Evolutionary conservation across 2,113 vertebrate species (phyloP), one percentile per base, ranked within the genome.

Genomic region (Pelvicachromis taeniatus): DNA sequence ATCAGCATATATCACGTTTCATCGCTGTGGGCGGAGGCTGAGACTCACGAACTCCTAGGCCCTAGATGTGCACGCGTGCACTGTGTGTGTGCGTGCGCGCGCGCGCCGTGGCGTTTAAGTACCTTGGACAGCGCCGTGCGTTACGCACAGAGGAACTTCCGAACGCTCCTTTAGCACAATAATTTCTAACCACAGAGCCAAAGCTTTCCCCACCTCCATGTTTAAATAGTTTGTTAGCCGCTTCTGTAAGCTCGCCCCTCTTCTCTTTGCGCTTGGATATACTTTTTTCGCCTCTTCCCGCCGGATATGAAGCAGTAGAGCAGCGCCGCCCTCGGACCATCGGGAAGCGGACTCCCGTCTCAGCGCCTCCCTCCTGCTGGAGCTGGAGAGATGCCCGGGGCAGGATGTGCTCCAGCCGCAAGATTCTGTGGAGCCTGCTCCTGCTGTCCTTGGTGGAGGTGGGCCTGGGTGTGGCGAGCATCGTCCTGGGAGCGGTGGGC

Each of bases 381-480:
- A 97, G 97, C 95, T 87, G 92, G 93, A 92, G 94, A 88, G 97
- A 99, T 99, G 98, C 96, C 97, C 95, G 94, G 97, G 96, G 95
- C 94, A 97, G 96, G 95, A 99, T 99, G 98, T 99, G 98, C 95
- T 98, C 97, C 97, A 98, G 97, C 96, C 96, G 97, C 91, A 98
- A 99, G 96, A 99, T 99, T 95, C 97, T 99, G 93, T 98, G 97
- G 95, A 98, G 98, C 96, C 97, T 99, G 91, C 92, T 99, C 96
- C 95, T 99, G 96, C 97, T 99, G 89, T 99, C 98, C 75, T 96
- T 98, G 95, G 93, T 99, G 97, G 97, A 99, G 97, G 98, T 99
- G 96, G 98, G 98, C 93, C 96, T 99, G 97, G 98, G 98, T 87
- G 96, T 98, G 92, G 97, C 98, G 95, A 99, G 98, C 96, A 97